These are phyloP conservation scores for Drosophila yakuba DNA, from an alignment of 1,140 invertebrate species.

Conservation along the genomic window DNA sequence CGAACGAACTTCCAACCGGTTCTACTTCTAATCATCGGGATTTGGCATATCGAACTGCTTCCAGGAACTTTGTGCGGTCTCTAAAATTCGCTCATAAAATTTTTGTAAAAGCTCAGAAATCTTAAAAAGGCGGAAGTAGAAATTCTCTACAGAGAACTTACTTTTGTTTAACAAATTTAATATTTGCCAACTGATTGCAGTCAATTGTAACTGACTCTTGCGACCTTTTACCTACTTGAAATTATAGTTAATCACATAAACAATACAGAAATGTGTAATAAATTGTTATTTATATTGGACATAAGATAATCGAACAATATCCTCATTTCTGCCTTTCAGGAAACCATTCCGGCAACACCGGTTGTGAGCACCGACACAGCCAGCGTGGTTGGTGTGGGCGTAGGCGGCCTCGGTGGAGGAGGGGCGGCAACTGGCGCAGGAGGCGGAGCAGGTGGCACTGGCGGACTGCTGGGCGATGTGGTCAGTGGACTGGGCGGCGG, in stretches of 20 bases:
- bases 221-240: too few relatives aligned
- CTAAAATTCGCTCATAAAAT: constrained; percentile 27
- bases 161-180: background rate
- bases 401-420: constrained; percentile 38
- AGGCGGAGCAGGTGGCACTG: constrained; percentile 39
- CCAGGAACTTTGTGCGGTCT: constrained; percentile 72
- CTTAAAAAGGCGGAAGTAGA: background rate
- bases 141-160: background rate
- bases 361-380: constrained; percentile 72
- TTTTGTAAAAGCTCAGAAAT: background rate
- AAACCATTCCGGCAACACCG: constrained; percentile 80
- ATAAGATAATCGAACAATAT: background rate
- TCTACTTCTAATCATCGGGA: constrained; percentile 70
- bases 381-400: constrained; percentile 62
- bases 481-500: constrained; percentile 55
- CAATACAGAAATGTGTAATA: too few relatives aligned
- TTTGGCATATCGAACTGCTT: constrained; percentile 69
- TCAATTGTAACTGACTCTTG: too few relatives aligned
- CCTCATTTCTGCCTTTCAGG: constrained; percentile 18
- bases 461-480: constrained; percentile 49
- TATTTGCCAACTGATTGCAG: too few relatives aligned
- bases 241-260: too few relatives aligned
- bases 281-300: background rate
- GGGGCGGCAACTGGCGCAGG: constrained; percentile 38
- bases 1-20: constrained; percentile 60